Percentiles rank a stretch among this genome's conserved stretches.
phyloP scores from a whole-genome alignment of 2,888 invertebrate genomes.

The Cephus pygmeus region DNA sequence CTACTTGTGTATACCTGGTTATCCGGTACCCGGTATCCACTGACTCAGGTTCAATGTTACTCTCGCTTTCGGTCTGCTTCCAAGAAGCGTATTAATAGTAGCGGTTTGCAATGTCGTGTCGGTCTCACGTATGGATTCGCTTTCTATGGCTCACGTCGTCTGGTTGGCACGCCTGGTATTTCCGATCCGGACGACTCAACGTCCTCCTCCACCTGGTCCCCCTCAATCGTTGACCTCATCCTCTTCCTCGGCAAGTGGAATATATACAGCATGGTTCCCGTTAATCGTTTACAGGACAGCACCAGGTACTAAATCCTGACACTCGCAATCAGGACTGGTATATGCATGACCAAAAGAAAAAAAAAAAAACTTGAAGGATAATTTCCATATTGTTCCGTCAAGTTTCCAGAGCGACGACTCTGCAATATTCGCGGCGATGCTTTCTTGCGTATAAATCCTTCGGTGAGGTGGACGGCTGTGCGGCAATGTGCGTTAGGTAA shows the following conservation, averaged over 20 bases:
- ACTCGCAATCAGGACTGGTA: neutral
- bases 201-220: neutral
- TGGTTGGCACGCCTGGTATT: neutral
- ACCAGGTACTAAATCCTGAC: neutral
- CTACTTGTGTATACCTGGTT: neutral
- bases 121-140: neutral
- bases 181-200: neutral
- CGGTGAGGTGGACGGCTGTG: neutral
- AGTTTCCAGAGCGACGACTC: neutral
- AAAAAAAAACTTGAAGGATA: neutral
- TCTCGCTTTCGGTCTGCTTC: constrained; percentile 52
- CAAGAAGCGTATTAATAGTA: constrained; percentile 40
- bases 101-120: neutral
- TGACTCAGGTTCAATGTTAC: constrained; percentile 51
- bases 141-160: neutral
- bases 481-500: neutral
- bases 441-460: neutral
- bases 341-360: no score
- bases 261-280: neutral
- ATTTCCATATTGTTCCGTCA: neutral
- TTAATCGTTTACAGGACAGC: neutral
- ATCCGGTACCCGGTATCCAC: constrained; percentile 1
- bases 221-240: neutral
- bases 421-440: neutral
- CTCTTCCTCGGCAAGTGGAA: neutral